Evolutionary conservation across 2,797 vertebrate genomes (phyloP).

Genomic region (Enteromius trimaculatus): DNA sequence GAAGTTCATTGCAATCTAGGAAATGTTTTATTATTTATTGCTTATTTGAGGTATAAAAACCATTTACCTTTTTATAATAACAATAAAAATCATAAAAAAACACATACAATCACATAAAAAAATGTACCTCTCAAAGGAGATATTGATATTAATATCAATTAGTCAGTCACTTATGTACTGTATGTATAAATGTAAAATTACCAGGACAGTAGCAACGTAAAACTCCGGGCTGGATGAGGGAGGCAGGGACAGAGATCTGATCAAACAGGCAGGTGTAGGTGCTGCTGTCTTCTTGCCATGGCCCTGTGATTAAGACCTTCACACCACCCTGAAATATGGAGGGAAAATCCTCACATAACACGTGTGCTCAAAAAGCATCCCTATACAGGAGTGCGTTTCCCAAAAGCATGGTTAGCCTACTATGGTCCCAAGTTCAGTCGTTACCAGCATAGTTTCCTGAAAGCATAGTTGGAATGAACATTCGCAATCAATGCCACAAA

Average conservation of each 20-base stretch:
- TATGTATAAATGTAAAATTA: slow-evolving; percentile 67
- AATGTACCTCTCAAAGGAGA: not conserved
- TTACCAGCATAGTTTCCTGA: too few relatives aligned
- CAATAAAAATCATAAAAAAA: not conserved
- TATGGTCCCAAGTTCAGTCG: too few relatives aligned
- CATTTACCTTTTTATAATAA: not conserved
- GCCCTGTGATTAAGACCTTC: slow-evolving; percentile 98
- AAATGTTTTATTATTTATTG: not conserved
- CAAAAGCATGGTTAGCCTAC: too few relatives aligned
- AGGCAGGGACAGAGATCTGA: slow-evolving; percentile 98
- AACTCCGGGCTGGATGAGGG: slow-evolving; percentile 96
- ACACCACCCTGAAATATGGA: slow-evolving; percentile 88
- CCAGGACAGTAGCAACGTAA: slow-evolving; percentile 99
- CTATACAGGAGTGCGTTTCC: too few relatives aligned
- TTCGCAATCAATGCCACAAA: too few relatives aligned
- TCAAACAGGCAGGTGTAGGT: slow-evolving; percentile 99
- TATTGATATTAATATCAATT: not conserved
- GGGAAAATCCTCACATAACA: slow-evolving; percentile 6
- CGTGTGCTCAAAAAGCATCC: not conserved
- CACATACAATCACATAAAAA: not conserved
- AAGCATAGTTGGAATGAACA: too few relatives aligned
- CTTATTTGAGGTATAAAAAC: not conserved
- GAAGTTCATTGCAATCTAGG: not conserved
- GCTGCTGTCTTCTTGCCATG: slow-evolving; percentile 96
- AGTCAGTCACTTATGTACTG: not conserved